Conservation (phyloP, 2,113 vertebrate species). For the Plotosus lineatus region DNA sequence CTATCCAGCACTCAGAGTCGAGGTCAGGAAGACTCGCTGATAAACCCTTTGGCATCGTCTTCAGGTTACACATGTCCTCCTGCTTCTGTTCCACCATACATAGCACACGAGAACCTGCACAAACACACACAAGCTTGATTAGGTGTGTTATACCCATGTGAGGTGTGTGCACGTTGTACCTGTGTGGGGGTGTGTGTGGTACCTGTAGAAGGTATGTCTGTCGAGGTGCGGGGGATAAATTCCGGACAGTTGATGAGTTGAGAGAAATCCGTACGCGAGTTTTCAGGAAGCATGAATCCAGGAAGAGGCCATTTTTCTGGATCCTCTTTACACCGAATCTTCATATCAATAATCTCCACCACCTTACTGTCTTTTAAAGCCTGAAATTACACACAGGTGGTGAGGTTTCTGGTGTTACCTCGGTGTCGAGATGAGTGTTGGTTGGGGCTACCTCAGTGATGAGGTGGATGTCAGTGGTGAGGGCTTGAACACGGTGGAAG, state of each 20-base stretch:
- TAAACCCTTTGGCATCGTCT: constrained; percentile 95
- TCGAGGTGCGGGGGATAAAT: constrained; percentile 87
- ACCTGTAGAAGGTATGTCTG: constrained; percentile 81
- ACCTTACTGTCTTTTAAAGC: constrained; percentile 93
- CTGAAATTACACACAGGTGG: constrained; percentile 73
- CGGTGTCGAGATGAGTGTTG: background rate
- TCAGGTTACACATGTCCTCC: constrained; percentile 88
- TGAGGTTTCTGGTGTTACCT: constrained; percentile 67
- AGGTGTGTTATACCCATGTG: background rate
- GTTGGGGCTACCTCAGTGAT: constrained; percentile 81
- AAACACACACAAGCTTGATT: constrained; percentile 56
- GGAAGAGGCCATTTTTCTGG: constrained; percentile 95
- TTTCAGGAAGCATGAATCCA: constrained; percentile 80
- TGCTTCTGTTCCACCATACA: constrained; percentile 76
- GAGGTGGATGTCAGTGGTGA: constrained; percentile 89
- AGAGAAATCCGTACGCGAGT: constrained; percentile 89
- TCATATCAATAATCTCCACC: constrained; percentile 92
- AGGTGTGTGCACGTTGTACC: background rate
- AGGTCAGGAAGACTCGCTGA: constrained; percentile 94
- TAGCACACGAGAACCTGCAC: constrained; percentile 78
- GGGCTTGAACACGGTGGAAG: constrained; percentile 94
- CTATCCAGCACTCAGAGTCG: constrained; percentile 97
- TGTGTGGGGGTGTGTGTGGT: constrained; percentile 6
- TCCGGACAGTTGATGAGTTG: constrained; percentile 96
- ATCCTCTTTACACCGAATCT: constrained; percentile 90